Conservation (phyloP, 2,888 invertebrate species). For the Allolobophora icterica region DNA sequence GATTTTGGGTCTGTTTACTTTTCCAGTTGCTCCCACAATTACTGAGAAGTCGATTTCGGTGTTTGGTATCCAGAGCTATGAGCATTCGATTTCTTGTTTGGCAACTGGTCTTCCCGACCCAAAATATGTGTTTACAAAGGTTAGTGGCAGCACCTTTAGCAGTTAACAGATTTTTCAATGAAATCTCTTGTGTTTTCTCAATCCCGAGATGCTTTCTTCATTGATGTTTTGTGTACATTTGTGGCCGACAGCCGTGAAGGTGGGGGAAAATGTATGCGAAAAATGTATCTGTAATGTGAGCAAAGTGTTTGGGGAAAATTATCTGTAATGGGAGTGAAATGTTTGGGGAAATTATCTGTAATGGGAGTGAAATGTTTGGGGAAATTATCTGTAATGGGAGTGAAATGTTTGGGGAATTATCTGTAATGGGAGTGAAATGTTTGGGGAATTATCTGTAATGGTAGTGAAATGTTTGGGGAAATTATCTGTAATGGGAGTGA, state of each 20-base stretch:
- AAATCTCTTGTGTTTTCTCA: neutral
- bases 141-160: constrained; percentile 7
- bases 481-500: neutral
- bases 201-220: neutral
- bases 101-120: constrained; percentile 46
- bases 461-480: neutral
- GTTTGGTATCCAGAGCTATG: constrained; percentile 45
- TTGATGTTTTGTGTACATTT: neutral
- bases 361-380: neutral
- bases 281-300: neutral
- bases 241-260: too few relatives aligned
- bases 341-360: neutral
- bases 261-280: too few relatives aligned
- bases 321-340: neutral
- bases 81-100: constrained; percentile 43
- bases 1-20: neutral
- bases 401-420: neutral
- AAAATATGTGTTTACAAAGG: constrained; percentile 48
- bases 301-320: neutral
- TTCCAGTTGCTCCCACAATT: constrained; percentile 46
- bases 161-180: neutral
- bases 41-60: neutral
- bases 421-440: too few relatives aligned
- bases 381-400: neutral
- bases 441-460: too few relatives aligned